Evolutionary conservation across 2,888 invertebrate species (phyloP).

Genomic region (Cosmia trapezina): DNA sequence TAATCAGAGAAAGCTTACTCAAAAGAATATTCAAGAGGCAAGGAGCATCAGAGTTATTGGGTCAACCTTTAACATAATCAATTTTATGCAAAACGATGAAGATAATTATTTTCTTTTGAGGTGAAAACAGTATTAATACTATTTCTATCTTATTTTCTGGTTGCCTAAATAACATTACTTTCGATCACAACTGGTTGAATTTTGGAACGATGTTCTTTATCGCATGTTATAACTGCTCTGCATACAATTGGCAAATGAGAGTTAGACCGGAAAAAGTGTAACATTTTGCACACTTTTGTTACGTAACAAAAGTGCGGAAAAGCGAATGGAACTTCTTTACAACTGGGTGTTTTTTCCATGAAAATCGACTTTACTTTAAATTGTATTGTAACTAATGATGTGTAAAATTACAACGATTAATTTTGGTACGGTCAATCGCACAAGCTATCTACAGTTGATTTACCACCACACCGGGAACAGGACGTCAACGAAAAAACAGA

Average conservation of each 20-base stretch:
- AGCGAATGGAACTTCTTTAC: background rate
- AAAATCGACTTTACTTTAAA: background rate
- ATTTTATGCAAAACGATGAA: constrained; percentile 79
- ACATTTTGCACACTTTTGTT: background rate
- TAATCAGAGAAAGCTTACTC: constrained; percentile 72
- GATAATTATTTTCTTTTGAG: constrained; percentile 59
- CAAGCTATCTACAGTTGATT: background rate
- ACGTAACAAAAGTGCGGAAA: background rate
- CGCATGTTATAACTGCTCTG: too few relatives aligned
- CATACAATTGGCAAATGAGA: too few relatives aligned
- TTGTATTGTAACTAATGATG: background rate
- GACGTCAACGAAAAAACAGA: too few relatives aligned
- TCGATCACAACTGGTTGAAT: background rate
- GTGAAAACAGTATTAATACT: constrained; percentile 7
- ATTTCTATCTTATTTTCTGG: background rate
- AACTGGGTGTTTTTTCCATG: background rate
- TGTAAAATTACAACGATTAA: background rate
- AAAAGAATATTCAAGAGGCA: constrained; percentile 74
- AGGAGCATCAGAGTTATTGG: constrained; percentile 65
- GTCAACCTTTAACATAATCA: constrained; percentile 77
- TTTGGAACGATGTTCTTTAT: too few relatives aligned
- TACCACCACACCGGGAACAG: too few relatives aligned
- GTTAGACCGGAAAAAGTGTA: background rate
- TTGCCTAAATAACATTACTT: background rate
- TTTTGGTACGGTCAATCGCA: background rate